Conservation (phyloP, 2,113 vertebrate genomes). For the Pelusios castaneus region DNA sequence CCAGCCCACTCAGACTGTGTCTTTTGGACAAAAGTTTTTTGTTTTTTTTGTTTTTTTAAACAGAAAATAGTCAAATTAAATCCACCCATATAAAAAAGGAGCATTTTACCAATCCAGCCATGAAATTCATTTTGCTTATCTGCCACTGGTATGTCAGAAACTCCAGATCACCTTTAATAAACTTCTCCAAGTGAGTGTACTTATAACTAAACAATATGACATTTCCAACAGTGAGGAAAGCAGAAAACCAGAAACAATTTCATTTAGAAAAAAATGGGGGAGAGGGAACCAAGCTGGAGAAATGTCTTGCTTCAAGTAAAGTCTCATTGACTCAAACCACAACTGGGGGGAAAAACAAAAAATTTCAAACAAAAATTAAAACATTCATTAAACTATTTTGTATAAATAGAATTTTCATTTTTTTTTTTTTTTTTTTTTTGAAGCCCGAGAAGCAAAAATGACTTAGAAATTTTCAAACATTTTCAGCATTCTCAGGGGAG, state of each 20-base stretch:
- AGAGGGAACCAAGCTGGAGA: conserved; percentile 1
- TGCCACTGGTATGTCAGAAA: conserved; percentile 57
- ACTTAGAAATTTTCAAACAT: too few relatives aligned
- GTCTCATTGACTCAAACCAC: neutral
- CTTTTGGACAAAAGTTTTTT: conserved; percentile 22
- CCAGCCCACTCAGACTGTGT: neutral
- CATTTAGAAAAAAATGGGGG: conserved; percentile 24
- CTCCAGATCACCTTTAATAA: conserved; percentile 55
- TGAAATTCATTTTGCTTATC: conserved; percentile 52
- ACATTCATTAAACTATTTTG: too few relatives aligned
- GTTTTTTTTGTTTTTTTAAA: conserved; percentile 30
- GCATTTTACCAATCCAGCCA: conserved; percentile 52
- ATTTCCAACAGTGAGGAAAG: conserved; percentile 58
- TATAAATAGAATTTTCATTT: too few relatives aligned
- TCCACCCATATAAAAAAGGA: conserved; percentile 14
- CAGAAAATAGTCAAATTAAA: conserved; percentile 46
- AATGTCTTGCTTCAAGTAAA: conserved; percentile 19
- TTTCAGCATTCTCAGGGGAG: neutral
- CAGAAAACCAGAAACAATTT: conserved; percentile 66
- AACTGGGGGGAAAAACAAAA: too few relatives aligned
- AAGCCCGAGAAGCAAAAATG: too few relatives aligned
- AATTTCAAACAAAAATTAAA: too few relatives aligned
- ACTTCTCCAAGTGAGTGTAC: conserved; percentile 53
- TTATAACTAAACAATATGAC: conserved; percentile 61
- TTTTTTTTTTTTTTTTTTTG: too few relatives aligned